A percentile compares a stretch with the other conserved stretches of the same genome.
phyloP scores from a whole-genome alignment of 1,140 invertebrate species.

The Drosophila guanche region DNA sequence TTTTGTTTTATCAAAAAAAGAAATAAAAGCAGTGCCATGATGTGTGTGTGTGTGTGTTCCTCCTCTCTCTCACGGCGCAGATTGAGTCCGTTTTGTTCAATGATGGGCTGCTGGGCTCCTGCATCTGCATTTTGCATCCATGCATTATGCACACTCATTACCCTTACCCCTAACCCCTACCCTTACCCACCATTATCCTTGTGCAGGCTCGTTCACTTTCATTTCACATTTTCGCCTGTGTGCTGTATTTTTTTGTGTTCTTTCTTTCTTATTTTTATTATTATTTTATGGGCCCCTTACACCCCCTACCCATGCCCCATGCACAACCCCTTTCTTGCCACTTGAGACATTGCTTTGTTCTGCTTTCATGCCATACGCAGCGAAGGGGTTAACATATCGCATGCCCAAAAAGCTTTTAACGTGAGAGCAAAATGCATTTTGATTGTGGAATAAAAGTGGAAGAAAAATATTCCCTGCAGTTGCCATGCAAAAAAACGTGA shows the following conservation, averaged over 20 bases:
- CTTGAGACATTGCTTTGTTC: constrained; percentile 82
- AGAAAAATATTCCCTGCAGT: too few relatives aligned
- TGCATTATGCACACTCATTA: constrained; percentile 82
- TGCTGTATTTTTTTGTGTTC: constrained; percentile 36
- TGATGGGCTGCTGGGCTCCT: constrained; percentile 41
- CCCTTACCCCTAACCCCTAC: constrained; percentile 40
- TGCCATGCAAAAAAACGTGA: not conserved
- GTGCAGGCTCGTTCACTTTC: constrained; percentile 77
- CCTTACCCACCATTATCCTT: constrained; percentile 67
- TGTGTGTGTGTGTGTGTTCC: constrained; percentile 35
- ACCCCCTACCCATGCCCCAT: not conserved
- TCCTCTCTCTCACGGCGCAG: constrained; percentile 48
- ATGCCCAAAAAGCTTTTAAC: constrained; percentile 70
- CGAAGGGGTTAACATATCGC: constrained; percentile 64
- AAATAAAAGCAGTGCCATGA: constrained; percentile 49
- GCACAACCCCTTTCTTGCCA: constrained; percentile 48
- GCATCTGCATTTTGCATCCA: constrained; percentile 46
- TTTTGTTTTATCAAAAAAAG: constrained; percentile 67
- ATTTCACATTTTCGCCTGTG: constrained; percentile 68
- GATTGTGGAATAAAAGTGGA: constrained; percentile 6
- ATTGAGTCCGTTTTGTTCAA: constrained; percentile 78
- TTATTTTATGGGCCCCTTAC: constrained; percentile 63
- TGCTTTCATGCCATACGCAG: constrained; percentile 37
- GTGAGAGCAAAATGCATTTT: constrained; percentile 63
- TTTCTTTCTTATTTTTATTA: constrained; percentile 27